These are phyloP conservation scores for Luperina nickerlii DNA, from an alignment of 2,888 invertebrate species.

Conservation along the genomic window DNA sequence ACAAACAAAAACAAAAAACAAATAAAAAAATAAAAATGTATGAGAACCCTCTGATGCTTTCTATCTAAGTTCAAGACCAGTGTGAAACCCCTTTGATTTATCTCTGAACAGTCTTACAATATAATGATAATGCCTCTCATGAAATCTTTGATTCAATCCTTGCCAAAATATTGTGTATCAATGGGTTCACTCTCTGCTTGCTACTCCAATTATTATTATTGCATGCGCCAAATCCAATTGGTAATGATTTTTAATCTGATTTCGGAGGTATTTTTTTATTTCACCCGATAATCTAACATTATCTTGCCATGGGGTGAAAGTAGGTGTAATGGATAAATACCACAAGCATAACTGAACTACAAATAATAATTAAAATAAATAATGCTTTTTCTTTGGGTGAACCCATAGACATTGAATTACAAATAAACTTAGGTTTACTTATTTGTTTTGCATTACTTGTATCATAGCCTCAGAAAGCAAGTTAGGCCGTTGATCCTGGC, in stretches of 20 bases:
- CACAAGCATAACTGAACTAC: background rate
- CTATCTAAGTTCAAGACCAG: background rate
- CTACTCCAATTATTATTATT: background rate
- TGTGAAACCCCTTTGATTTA: background rate
- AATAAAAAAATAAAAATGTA: background rate
- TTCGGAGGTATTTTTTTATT: background rate
- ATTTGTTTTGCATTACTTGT: background rate
- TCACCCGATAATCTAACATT: background rate
- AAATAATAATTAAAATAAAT: too few species aligned
- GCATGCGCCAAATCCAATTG: background rate
- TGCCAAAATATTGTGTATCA: conserved; percentile 30
- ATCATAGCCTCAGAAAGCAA: background rate
- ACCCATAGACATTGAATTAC: background rate
- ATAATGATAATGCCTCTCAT: conserved; percentile 13
- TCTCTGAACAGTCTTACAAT: conserved; percentile 5
- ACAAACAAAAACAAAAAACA: background rate
- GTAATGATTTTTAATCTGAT: background rate
- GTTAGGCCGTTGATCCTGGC: background rate
- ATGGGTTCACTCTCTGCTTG: background rate
- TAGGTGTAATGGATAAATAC: background rate
- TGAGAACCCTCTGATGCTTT: background rate
- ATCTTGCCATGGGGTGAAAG: background rate
- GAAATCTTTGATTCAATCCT: conserved; percentile 25
- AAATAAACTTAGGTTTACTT: background rate
- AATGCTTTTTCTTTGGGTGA: background rate